Evolutionary conservation across 2,113 vertebrate genomes (phyloP).

Genomic region (Centropristis striata): DNA sequence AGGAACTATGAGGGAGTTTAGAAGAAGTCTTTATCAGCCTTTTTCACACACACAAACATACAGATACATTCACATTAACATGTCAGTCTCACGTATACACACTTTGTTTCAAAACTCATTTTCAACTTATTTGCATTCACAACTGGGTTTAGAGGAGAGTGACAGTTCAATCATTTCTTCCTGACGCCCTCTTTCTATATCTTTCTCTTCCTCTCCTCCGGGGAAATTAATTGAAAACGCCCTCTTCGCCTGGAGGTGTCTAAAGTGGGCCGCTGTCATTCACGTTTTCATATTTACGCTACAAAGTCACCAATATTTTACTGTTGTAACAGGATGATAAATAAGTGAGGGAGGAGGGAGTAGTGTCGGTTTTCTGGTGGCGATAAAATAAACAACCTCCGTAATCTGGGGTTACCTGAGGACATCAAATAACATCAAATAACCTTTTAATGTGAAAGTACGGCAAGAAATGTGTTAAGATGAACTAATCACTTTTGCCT

Average conservation of each 20-base stretch:
- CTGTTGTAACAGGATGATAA: neutral
- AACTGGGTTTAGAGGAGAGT: conserved; percentile 28
- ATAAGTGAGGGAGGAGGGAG: neutral
- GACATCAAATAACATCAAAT: neutral
- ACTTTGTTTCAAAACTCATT: conserved; percentile 32
- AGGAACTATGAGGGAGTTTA: conserved; percentile 15
- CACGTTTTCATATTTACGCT: neutral
- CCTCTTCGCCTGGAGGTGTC: conserved; percentile 18
- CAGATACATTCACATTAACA: conserved; percentile 6
- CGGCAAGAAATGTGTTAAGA: neutral
- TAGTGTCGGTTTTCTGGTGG: neutral
- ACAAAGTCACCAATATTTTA: neutral
- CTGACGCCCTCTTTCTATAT: conserved; percentile 10
- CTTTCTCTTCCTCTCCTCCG: neutral
- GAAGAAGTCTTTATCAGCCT: conserved; percentile 29
- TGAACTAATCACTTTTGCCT: neutral
- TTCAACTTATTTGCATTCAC: conserved; percentile 7
- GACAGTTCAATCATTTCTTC: conserved; percentile 42
- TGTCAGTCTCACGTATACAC: neutral
- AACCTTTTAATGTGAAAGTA: neutral
- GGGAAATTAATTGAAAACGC: conserved; percentile 41
- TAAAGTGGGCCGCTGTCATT: neutral
- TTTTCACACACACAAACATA: neutral
- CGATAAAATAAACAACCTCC: neutral
- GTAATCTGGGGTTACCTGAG: neutral